Percentiles rank a stretch among this genome's conserved stretches.
phyloP scores from a whole-genome alignment of 92 coral and sea anemone genomes.

The Siderastrea siderea region DNA sequence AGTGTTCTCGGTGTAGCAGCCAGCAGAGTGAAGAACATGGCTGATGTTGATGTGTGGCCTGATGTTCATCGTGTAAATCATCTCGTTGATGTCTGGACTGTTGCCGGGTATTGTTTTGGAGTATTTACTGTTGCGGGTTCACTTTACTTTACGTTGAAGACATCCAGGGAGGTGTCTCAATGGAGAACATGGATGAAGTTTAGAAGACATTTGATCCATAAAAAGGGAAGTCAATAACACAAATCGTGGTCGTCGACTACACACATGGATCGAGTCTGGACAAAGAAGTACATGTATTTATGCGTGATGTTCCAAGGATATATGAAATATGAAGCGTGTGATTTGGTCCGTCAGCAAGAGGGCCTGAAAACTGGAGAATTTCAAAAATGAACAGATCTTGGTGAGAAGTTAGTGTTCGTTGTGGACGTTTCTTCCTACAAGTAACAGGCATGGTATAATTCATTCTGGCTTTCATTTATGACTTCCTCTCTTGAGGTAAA shows the following conservation, averaged over 20 bases:
- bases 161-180: conserved; percentile 87
- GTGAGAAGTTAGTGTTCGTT: too few species aligned
- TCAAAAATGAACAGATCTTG: not conserved
- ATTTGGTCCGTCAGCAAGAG: not conserved
- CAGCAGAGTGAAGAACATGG: conserved; percentile 59
- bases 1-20: conserved; percentile 70
- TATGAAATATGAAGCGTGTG: too few species aligned
- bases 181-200: conserved; percentile 94
- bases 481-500: too few species aligned
- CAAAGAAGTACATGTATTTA: too few species aligned
- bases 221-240: conserved; percentile 13
- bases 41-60: conserved; percentile 95
- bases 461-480: too few species aligned
- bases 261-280: too few species aligned
- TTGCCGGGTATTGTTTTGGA: conserved; percentile 90
- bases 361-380: not conserved
- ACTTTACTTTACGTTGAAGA: conserved; percentile 78
- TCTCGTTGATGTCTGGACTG: conserved; percentile 89
- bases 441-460: too few species aligned
- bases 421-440: too few species aligned
- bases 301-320: not conserved
- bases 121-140: conserved; percentile 80
- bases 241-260: not conserved
- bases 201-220: conserved; percentile 31
- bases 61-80: conserved; percentile 87